Conservation (phyloP, 2,888 invertebrate species). For the Junonia oenone region DNA sequence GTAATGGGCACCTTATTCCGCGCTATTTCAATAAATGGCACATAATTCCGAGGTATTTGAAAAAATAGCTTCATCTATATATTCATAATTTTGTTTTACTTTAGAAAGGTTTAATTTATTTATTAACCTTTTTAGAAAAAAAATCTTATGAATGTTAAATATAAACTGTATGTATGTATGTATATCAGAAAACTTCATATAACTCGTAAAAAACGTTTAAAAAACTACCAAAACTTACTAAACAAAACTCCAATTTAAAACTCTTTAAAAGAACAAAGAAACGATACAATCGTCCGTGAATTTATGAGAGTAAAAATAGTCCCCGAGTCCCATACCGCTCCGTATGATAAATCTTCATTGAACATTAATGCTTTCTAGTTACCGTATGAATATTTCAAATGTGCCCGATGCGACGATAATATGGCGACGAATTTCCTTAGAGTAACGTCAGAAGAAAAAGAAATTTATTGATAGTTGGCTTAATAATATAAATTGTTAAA, state of each 20-base stretch:
- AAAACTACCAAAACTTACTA: neutral
- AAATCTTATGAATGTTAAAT: no score
- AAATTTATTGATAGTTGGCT: no score
- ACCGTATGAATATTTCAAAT: constrained; percentile 76
- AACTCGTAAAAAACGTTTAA: neutral
- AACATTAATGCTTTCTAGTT: constrained; percentile 68
- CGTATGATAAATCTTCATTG: constrained; percentile 55
- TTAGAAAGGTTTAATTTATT: no score
- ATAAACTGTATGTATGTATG: no score
- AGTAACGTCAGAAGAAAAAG: constrained; percentile 40
- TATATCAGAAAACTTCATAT: no score
- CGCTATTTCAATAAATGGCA: no score
- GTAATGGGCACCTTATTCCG: no score
- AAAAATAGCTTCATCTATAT: no score
- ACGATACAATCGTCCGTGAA: constrained; percentile 1
- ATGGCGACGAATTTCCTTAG: constrained; percentile 56
- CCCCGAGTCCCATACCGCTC: constrained; percentile 10
- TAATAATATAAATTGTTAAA: no score
- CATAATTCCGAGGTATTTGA: no score
- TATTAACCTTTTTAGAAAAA: no score
- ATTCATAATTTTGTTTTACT: no score
- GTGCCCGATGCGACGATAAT: constrained; percentile 68
- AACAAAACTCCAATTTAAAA: neutral
- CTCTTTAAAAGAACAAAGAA: constrained; percentile 1
- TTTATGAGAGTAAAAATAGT: constrained; percentile 13